A percentile compares a stretch with the other conserved stretches of the same genome.
Conservation (phyloP, 2,888 invertebrate genomes). For the Phania funesta region DNA sequence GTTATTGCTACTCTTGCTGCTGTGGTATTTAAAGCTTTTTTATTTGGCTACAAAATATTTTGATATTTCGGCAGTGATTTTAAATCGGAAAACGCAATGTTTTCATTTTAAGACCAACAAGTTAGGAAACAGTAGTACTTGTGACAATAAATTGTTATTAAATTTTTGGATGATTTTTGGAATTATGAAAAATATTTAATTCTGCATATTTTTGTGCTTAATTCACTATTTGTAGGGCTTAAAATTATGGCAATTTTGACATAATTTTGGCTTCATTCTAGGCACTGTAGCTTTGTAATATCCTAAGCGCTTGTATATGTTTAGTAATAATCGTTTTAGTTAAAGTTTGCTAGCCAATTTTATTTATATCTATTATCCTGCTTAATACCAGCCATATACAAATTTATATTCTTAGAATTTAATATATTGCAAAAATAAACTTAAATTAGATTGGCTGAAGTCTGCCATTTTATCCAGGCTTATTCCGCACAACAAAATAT, state of each 20-base stretch:
- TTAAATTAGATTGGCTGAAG: background rate
- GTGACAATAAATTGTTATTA: too few relatives aligned
- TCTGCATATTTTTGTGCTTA: too few relatives aligned
- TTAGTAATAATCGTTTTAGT: conserved; percentile 8
- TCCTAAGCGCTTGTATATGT: conserved; percentile 1
- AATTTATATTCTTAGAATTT: conserved; percentile 14
- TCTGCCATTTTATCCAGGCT: background rate
- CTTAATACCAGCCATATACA: conserved; percentile 22
- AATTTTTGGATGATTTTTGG: background rate
- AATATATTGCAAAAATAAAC: background rate
- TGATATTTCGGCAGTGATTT: conserved; percentile 16
- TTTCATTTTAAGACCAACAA: conserved; percentile 14
- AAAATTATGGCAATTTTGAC: background rate
- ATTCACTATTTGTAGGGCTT: too few relatives aligned
- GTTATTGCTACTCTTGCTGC: conserved; percentile 21
- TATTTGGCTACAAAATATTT: conserved; percentile 15
- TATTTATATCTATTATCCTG: conserved; percentile 28
- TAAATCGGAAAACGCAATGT: background rate
- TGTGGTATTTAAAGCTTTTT: conserved; percentile 28
- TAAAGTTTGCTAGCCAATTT: conserved; percentile 21
- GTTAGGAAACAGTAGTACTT: conserved; percentile 9
- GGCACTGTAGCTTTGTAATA: background rate
- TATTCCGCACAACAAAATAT: too few relatives aligned
- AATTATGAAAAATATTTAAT: background rate
- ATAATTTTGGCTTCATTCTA: background rate